Evolutionary conservation across 2,888 invertebrate species (phyloP).

Genomic region (Drosophila maculinotata): DNA sequence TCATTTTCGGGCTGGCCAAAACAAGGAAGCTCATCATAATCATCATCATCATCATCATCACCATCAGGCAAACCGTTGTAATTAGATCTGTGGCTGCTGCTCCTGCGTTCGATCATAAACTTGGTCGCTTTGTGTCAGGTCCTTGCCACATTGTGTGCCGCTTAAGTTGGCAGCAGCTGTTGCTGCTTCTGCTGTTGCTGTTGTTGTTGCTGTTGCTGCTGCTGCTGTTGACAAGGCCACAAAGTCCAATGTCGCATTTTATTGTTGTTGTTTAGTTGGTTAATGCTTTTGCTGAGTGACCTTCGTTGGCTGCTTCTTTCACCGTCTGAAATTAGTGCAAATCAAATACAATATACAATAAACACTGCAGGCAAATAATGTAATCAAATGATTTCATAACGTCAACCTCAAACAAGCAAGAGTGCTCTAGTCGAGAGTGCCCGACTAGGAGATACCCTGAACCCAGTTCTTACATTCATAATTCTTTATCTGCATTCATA

Average conservation of each 20-base stretch:
- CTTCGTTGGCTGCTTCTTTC: no score
- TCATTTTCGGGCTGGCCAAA: conserved; percentile 17
- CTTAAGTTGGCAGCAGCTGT: conserved; percentile 9
- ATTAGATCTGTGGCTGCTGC: conserved; percentile 45
- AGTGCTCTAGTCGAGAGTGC: no score
- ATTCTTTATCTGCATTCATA: no score
- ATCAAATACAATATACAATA: conserved; percentile 1
- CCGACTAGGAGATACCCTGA: no score
- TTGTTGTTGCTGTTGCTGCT: conserved; percentile 6
- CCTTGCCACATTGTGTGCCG: conserved; percentile 24
- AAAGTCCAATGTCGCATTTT: background rate
- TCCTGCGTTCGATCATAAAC: conserved; percentile 26
- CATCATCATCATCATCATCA: conserved; percentile 25
- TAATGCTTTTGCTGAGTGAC: background rate
- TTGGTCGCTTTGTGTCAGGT: conserved; percentile 29
- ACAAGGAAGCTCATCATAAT: conserved; percentile 36
- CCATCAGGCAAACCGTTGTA: conserved; percentile 14
- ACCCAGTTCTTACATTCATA: no score
- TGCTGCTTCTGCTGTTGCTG: conserved; percentile 2
- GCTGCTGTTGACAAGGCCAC: conserved; percentile 3
- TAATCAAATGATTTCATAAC: conserved; percentile 1
- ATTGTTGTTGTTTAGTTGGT: conserved; percentile 6
- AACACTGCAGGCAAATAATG: background rate
- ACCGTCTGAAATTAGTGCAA: conserved; percentile 2
- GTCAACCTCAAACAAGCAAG: background rate